Conservation (phyloP, 2,113 vertebrate genomes). For the Macaca fascicularis region DNA sequence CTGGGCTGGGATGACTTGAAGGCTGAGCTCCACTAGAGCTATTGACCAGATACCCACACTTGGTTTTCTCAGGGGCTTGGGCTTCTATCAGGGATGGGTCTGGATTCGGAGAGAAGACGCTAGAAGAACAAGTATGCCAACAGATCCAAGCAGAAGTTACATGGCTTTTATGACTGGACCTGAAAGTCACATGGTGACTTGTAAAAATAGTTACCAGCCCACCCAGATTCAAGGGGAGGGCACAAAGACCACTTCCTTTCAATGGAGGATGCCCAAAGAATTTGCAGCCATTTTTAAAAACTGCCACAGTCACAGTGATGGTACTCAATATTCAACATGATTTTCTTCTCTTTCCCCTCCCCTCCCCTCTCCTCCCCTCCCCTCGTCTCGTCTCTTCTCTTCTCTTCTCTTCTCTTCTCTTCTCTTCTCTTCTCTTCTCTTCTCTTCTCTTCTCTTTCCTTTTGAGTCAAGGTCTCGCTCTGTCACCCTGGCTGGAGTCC, state of each 20-base stretch:
- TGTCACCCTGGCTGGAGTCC: too few species aligned
- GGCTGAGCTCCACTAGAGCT: accelerated
- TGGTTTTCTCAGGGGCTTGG: neutral
- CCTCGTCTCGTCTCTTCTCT: accelerated
- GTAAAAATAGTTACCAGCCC: neutral
- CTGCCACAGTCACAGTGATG: neutral
- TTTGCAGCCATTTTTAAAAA: neutral
- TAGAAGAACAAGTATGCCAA: too few species aligned
- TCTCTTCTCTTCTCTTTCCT: too few species aligned
- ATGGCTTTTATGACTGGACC: neutral
- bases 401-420: accelerated
- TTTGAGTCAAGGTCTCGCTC: too few species aligned
- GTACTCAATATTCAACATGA: neutral
- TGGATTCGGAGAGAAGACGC: neutral
- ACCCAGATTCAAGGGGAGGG: neutral
- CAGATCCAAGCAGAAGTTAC: neutral
- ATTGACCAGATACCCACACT: accelerated
- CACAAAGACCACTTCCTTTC: neutral
- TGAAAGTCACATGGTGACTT: neutral
- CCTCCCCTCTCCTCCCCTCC: accelerated
- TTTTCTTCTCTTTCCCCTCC: neutral
- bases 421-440: too few species aligned
- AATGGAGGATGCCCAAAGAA: neutral
- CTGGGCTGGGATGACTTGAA: neutral
- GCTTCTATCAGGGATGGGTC: accelerated